Percentiles rank a stretch among this genome's conserved stretches.
Conservation (phyloP, 2,888 invertebrate genomes). For the Euphydryas editha region DNA sequence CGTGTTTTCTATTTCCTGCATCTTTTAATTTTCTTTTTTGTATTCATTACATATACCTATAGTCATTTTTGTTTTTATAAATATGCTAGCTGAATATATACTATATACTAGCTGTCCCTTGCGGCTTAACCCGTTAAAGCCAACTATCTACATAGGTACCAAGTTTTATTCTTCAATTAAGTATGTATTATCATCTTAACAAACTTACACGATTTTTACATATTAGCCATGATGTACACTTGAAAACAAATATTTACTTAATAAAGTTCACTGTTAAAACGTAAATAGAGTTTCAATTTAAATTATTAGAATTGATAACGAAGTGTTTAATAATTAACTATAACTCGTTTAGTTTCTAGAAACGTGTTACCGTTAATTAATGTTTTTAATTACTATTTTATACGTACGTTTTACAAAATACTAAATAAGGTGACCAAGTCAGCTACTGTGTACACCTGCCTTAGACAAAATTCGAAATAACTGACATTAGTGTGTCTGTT, state of each 20-base stretch:
- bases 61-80: too few relatives aligned
- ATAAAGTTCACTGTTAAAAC: not conserved
- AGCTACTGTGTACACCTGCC: conserved; percentile 31
- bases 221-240: not conserved
- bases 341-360: conserved; percentile 30
- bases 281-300: not conserved
- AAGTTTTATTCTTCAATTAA: too few relatives aligned
- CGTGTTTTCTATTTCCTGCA: too few relatives aligned
- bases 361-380: conserved; percentile 41
- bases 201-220: not conserved
- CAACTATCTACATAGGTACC: too few relatives aligned
- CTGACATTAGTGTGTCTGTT: conserved; percentile 4
- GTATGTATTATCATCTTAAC: not conserved
- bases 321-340: conserved; percentile 28
- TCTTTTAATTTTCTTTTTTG: too few relatives aligned
- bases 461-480: conserved; percentile 25
- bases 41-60: too few relatives aligned
- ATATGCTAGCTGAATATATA: too few relatives aligned
- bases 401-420: conserved; percentile 17
- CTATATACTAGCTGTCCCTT: too few relatives aligned
- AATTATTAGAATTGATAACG: conserved; percentile 31
- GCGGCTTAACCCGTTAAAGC: too few relatives aligned
- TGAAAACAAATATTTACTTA: not conserved
- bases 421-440: conserved; percentile 15
- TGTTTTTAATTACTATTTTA: conserved; percentile 33